Conservation (phyloP, 2,797 vertebrate species). For the Oophaga sylvatica region DNA sequence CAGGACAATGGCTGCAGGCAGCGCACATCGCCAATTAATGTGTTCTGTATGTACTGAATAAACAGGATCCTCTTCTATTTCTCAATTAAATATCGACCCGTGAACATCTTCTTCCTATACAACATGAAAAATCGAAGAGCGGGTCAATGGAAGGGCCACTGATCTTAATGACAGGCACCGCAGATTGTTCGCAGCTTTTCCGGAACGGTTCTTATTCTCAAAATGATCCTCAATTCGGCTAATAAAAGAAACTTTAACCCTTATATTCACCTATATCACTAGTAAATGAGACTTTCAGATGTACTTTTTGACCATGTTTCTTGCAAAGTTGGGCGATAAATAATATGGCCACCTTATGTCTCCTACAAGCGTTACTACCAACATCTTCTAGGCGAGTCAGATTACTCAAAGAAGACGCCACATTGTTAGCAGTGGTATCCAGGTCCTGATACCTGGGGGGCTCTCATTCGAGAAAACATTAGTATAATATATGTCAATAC, state of each 20-base stretch:
- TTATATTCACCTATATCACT: too few relatives aligned
- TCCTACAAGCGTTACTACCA: too few relatives aligned
- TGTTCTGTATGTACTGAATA: slow-evolving; percentile 28
- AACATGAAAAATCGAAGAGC: slow-evolving; percentile 11
- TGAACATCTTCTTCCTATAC: slow-evolving; percentile 25
- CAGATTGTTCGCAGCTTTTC: background rate
- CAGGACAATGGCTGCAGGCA: slow-evolving; percentile 39
- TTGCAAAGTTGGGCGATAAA: background rate
- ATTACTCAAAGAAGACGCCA: too few relatives aligned
- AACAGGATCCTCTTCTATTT: slow-evolving; percentile 27
- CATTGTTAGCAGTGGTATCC: too few relatives aligned
- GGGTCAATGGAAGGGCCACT: slow-evolving; percentile 18
- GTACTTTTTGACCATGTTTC: background rate
- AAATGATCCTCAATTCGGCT: background rate
- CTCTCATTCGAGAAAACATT: too few relatives aligned
- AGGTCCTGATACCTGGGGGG: too few relatives aligned
- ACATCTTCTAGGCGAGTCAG: too few relatives aligned
- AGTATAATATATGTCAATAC: too few relatives aligned
- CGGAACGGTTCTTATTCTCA: background rate
- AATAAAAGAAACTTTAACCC: background rate
- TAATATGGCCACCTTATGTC: background rate
- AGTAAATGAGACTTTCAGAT: too few relatives aligned
- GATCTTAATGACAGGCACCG: slow-evolving; percentile 1
- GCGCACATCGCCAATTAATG: slow-evolving; percentile 35
- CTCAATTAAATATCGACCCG: slow-evolving; percentile 46